Base-by-base conservation (phyloP, 2,888 invertebrate genomes). In the Dolichopus griseipennis region DNA sequence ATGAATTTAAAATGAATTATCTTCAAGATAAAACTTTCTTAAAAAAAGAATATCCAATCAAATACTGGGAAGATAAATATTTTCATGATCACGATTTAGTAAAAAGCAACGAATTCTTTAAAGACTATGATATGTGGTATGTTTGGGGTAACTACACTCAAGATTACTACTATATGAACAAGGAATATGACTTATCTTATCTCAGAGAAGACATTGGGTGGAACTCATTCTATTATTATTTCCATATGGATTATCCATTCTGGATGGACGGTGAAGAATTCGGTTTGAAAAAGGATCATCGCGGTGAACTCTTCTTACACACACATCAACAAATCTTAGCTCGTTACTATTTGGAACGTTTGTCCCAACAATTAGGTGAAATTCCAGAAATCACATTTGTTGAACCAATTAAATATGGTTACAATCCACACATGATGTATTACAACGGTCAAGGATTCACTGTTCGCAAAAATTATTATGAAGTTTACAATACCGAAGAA, bases 261-360 rank as follows among this genome's bases (percentile, higher is more conserved):
- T 90, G 88, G 87, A 82, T 89, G 75, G 83, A 84, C 69, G 84
- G 84, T 68, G 79, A 83, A 20, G 82, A 83, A 66, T 84, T 83
- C 72, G 81, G 83, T 70, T 76, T 85, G 66, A 75, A 81, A 61
- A 84, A 85, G 73, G 86, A 86, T 74, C 83, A 83, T 70, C 86
- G 88, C 73, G 89, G 89, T 67, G 88, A 88, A 79, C 79, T 82
- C 69, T 88, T 84, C 80, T 86, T 88, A 78, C 87, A 84, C 78
- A 77, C 84, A 70, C 86, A 89, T 75, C 89, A 89, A 75, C 89
- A 90, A 78, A 74, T 90, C 18, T 74, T 90, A 72, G 84, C 88
- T 70, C 87, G 88, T 85, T 92, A 90, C 80, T 88, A 91, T 76
- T 83, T 90, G 81, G 90, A 91, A 78, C 87, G 91, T 78, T 81